These are phyloP conservation scores for Elephantulus edwardii DNA, from an alignment of 2,113 vertebrate genomes.

Conservation along the genomic window DNA sequence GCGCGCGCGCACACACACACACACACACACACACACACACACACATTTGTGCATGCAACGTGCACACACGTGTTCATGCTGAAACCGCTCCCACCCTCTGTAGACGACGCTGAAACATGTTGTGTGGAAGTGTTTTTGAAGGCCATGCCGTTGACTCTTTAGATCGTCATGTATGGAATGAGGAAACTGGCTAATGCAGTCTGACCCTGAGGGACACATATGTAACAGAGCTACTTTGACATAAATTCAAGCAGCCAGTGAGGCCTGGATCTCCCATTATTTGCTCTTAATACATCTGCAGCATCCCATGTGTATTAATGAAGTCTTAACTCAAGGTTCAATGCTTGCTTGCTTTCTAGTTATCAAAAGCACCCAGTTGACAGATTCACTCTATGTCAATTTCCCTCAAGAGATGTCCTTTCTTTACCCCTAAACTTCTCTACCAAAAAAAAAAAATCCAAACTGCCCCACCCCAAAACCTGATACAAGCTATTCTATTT, in stretches of 20 bases:
- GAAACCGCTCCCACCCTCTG: slow-evolving; percentile 65
- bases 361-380: slow-evolving; percentile 72
- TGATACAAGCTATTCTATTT: no score
- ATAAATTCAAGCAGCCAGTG: slow-evolving; percentile 79
- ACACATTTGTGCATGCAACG: not conserved
- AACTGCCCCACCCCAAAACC: no score
- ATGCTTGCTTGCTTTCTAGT: slow-evolving; percentile 63
- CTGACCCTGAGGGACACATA: slow-evolving; percentile 83
- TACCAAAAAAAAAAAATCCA: no score
- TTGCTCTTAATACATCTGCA: slow-evolving; percentile 71
- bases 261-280: slow-evolving; percentile 78
- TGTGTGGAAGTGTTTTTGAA: slow-evolving; percentile 72
- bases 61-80: slow-evolving; percentile 2
- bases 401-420: slow-evolving; percentile 56
- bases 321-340: slow-evolving; percentile 68
- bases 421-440: not conserved
- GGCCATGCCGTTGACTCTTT: slow-evolving; percentile 68
- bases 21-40: no score
- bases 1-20: no score
- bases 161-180: slow-evolving; percentile 79
- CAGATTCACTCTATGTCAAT: not conserved
- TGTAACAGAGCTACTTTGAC: slow-evolving; percentile 85
- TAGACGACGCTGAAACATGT: not conserved
- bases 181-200: slow-evolving; percentile 80
- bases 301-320: not conserved